phyloP scores from a whole-genome alignment of 1,140 invertebrate species.

The Euschistus heros region DNA sequence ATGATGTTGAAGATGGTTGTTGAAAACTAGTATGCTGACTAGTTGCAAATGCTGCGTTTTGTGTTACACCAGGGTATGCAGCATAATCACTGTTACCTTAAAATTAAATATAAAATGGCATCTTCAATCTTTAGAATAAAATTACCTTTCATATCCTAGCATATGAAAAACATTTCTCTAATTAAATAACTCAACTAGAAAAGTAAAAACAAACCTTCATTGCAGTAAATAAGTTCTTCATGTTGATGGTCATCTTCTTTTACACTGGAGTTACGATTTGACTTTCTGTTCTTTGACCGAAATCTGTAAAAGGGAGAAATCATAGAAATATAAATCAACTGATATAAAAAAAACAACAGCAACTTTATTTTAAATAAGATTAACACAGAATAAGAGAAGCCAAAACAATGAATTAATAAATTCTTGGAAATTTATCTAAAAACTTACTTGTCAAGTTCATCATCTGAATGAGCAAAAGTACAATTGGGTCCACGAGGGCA shows the following conservation, averaged over 20 bases:
- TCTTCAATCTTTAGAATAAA: not conserved
- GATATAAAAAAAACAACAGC: too few relatives aligned
- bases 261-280: conserved; percentile 18
- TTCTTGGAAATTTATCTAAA: too few relatives aligned
- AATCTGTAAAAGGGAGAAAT: conserved; percentile 35
- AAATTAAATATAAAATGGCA: not conserved
- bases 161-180: not conserved
- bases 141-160: not conserved
- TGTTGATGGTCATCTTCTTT: conserved; percentile 26
- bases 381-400: too few relatives aligned
- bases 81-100: conserved; percentile 11
- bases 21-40: conserved; percentile 3
- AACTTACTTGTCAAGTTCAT: conserved; percentile 71
- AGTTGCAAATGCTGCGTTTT: conserved; percentile 17
- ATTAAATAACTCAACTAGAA: too few relatives aligned
- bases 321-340: too few relatives aligned
- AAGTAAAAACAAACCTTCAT: conserved; percentile 13
- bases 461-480: conserved; percentile 84
- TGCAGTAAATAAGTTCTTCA: conserved; percentile 19
- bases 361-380: too few relatives aligned
- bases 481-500: conserved; percentile 80
- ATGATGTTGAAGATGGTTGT: not conserved
- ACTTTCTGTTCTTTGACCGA: conserved; percentile 46
- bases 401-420: too few relatives aligned
- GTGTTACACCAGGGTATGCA: conserved; percentile 1